Percentiles rank a stretch among this genome's conserved stretches.
phyloP scores from a whole-genome alignment of 2,888 invertebrate genomes.

The Odontomyia ornata region DNA sequence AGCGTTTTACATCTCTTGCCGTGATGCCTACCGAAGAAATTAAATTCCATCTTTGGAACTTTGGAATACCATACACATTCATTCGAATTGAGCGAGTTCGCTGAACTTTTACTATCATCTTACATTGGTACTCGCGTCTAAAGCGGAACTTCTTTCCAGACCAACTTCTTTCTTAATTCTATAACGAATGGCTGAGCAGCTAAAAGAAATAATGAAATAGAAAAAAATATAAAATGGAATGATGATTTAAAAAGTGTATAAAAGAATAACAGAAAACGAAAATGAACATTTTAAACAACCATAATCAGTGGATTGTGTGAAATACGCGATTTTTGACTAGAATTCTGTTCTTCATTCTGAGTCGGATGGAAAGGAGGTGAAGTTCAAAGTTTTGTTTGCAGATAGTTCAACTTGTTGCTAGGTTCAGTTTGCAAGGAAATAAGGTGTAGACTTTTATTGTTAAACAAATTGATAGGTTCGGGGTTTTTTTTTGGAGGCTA shows the following conservation, averaged over 20 bases:
- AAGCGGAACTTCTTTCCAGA: constrained; percentile 10
- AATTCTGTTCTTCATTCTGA: background rate
- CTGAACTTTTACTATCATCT: constrained; percentile 26
- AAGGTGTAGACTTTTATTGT: constrained; percentile 5
- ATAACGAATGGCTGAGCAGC: background rate
- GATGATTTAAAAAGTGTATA: background rate
- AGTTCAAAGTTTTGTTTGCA: too few species aligned
- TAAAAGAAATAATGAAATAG: too few species aligned
- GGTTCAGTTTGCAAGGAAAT: background rate
- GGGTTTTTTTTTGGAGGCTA: background rate
- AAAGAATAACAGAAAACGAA: background rate
- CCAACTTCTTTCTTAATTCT: background rate
- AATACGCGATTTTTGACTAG: background rate
- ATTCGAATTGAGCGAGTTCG: background rate
- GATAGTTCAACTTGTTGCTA: too few species aligned
- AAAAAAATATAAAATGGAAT: background rate
- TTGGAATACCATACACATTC: constrained; percentile 1
- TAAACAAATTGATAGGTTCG: background rate
- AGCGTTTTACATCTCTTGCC: background rate
- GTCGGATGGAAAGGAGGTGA: too few species aligned
- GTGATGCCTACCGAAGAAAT: background rate
- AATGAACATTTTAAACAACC: background rate
- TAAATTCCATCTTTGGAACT: constrained; percentile 11
- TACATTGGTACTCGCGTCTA: background rate
- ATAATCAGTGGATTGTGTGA: constrained; percentile 11